Evolutionary conservation across 2,113 vertebrate genomes (phyloP).

Genomic region (Smithornis capensis): DNA sequence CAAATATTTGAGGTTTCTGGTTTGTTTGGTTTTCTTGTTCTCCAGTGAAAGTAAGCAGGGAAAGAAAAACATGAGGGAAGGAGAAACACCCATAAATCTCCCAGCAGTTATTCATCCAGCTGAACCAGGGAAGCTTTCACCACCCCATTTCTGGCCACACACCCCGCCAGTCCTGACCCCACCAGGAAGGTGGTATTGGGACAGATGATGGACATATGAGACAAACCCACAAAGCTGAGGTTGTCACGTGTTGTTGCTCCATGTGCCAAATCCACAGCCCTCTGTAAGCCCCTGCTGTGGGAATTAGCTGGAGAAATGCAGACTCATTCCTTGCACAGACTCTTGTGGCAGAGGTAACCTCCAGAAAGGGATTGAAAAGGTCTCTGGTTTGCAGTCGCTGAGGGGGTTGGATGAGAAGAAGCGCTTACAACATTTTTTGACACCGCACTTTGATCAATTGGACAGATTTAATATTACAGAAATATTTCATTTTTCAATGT

Average conservation of each 20-base stretch:
- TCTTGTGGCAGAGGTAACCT: not conserved
- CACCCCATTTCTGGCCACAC: not conserved
- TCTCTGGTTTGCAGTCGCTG: conserved; percentile 12
- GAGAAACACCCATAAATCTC: not conserved
- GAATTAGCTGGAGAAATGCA: conserved; percentile 16
- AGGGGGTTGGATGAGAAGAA: conserved; percentile 64
- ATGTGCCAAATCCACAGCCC: accelerated
- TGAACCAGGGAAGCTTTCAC: not conserved
- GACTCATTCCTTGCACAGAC: not conserved
- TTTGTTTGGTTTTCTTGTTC: not conserved
- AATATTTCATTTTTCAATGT: conserved; percentile 75
- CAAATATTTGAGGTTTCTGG: not conserved
- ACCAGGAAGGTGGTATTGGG: not conserved
- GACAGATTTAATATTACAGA: conserved; percentile 78
- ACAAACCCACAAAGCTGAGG: not conserved
- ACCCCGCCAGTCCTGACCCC: not conserved
- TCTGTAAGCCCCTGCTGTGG: not conserved
- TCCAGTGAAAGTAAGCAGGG: not conserved
- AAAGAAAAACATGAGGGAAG: not conserved
- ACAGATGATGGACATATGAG: accelerated
- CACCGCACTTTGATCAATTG: conserved; percentile 73
- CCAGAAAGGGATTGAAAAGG: conserved; percentile 37
- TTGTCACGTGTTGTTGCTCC: accelerated
- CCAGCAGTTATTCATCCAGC: not conserved
- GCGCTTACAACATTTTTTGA: conserved; percentile 68